phyloP scores from a whole-genome alignment of 2,797 vertebrate species.

The Cephalopachus bancanus region DNA sequence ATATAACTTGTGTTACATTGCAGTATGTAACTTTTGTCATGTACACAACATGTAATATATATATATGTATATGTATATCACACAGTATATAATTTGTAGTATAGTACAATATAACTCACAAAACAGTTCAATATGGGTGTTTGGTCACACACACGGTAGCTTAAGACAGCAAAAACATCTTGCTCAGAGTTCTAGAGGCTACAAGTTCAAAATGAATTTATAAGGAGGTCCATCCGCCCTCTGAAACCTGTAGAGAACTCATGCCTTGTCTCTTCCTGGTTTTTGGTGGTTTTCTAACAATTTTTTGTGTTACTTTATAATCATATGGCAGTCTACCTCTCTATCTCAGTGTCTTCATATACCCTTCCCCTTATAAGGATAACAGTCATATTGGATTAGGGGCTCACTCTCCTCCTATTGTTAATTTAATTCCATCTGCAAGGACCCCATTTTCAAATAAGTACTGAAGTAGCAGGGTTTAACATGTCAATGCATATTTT shows the following conservation, averaged over 20 bases:
- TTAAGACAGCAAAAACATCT: neutral
- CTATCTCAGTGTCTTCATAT: neutral
- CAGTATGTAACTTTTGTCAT: neutral
- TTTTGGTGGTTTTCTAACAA: neutral
- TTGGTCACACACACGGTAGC: neutral
- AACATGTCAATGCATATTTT: neutral
- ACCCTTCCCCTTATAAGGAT: neutral
- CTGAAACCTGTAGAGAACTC: neutral
- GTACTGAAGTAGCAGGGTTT: neutral
- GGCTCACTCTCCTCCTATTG: neutral
- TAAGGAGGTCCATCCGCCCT: neutral
- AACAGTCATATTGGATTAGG: neutral
- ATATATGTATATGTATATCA: neutral
- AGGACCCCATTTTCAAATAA: neutral
- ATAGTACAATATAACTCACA: neutral
- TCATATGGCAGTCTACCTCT: too few species aligned
- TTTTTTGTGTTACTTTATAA: neutral
- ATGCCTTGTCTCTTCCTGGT: neutral
- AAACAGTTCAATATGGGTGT: neutral
- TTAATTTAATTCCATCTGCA: neutral
- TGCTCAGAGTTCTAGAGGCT: neutral
- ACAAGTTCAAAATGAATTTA: neutral
- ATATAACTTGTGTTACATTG: neutral
- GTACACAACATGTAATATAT: neutral
- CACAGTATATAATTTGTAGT: neutral